Conservation (phyloP, 2,888 invertebrate genomes). For the Andrena minutula region DNA sequence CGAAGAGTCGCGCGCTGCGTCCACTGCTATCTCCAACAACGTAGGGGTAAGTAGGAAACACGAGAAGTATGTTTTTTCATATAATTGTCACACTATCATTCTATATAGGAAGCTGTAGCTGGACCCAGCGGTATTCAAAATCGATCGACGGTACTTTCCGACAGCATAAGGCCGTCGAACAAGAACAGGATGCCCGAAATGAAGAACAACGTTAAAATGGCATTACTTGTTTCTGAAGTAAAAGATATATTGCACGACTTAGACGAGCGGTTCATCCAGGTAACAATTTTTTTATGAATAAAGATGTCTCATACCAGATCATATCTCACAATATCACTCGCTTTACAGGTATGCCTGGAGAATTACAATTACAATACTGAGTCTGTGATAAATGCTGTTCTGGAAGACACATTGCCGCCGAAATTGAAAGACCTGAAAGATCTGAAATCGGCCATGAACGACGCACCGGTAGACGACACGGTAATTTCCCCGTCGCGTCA, state of each 20-base stretch:
- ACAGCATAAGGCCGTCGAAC: slow-evolving; percentile 15
- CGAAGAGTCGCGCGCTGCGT: slow-evolving; percentile 34
- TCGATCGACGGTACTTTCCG: slow-evolving; percentile 19
- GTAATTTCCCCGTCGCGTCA: slow-evolving; percentile 76
- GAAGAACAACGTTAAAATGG: slow-evolving; percentile 75
- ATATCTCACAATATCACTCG: not conserved
- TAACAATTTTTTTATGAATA: slow-evolving; percentile 68
- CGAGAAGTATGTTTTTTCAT: not conserved
- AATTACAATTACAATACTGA: slow-evolving; percentile 91
- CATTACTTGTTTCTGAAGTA: slow-evolving; percentile 87
- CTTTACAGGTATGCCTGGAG: slow-evolving; percentile 90
- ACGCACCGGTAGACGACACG: slow-evolving; percentile 88
- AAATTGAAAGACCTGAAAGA: slow-evolving; percentile 85
- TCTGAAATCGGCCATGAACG: slow-evolving; percentile 83
- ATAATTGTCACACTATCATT: slow-evolving; percentile 26
- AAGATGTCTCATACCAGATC: not conserved
- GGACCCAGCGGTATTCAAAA: slow-evolving; percentile 66
- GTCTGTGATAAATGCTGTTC: slow-evolving; percentile 92
- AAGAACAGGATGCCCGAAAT: not conserved
- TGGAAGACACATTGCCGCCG: slow-evolving; percentile 90
- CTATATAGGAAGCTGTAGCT: slow-evolving; percentile 62
- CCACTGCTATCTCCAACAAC: slow-evolving; percentile 12
- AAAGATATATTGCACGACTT: slow-evolving; percentile 93
- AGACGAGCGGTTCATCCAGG: slow-evolving; percentile 90
- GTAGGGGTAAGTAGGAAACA: slow-evolving; percentile 37